Evolutionary conservation across 1,140 invertebrate species (phyloP), one percentile per base, ranked within the genome.

Genomic region (Polypedilum pembai): DNA sequence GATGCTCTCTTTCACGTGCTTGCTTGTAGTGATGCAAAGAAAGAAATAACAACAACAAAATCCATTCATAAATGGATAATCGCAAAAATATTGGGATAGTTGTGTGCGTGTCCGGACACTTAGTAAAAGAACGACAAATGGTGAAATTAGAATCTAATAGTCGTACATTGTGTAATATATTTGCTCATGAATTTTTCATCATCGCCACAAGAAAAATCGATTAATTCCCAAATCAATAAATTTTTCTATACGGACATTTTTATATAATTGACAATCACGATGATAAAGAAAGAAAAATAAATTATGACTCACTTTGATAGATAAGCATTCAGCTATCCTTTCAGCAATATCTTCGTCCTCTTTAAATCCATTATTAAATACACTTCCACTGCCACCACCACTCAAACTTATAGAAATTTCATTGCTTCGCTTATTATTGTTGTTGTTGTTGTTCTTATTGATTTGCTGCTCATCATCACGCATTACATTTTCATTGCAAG

Each of bases 311-410:
- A 81, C 80, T 79, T 81, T 80, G 77, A 81, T 80, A 77, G 80
- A 81, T 76, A 81, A 79, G 77, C 79, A 81, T 76, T 79, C 80
- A 75, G 80, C 78, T 80, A 81, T 81, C 78, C 81, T 80, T 78
- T 79, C 78, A 77, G 77, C 78, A 78, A 81, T 81, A 77, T 80
- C 77, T 75, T 80, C 80, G 78, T 81, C 80, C 75, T 75, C 76
- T 76, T 18, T 69, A 18, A 69, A 69, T 20, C 65, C 65, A 69
- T 69, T 69, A 69, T 69, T 69, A 8, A 66, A 7, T 7, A 21
- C 65, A 69, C 65, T 69, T n/a, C n/a, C 17, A 66, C n/a, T 66
- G 7, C 63, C n/a, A 56, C 45, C 65, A 21, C 65, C 65, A 18
- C 65, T 69, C 17, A 69, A 21, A 21, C 65, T 69, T 20, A 69